Conservation (phyloP, 2,113 vertebrate species). For the Bos indicus region DNA sequence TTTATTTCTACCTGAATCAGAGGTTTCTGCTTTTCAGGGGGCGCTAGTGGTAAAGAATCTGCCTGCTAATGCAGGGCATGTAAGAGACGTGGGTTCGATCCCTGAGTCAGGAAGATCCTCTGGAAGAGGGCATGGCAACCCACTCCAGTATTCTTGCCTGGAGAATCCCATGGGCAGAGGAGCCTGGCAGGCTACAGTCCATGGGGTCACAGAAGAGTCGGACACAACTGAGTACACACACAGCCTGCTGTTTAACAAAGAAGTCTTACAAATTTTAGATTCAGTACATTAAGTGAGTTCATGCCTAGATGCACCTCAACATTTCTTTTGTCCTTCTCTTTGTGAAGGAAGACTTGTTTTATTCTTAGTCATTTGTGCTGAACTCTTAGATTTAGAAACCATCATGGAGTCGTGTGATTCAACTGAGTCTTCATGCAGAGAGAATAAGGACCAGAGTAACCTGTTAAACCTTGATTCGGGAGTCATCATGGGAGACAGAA, state of each 20-base stretch:
- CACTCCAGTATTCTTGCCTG: not conserved
- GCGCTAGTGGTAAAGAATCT: not conserved
- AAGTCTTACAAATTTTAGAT: not conserved
- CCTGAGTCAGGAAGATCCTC: not conserved
- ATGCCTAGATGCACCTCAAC: not conserved
- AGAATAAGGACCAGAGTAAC: no score
- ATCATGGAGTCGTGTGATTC: not conserved
- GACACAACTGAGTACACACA: not conserved
- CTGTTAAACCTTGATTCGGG: not conserved
- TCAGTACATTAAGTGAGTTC: not conserved
- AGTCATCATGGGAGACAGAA: not conserved
- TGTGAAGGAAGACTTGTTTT: not conserved
- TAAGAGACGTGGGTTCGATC: not conserved
- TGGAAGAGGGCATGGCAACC: not conserved
- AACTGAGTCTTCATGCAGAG: accelerated
- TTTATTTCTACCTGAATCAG: not conserved
- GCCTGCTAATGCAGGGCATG: not conserved
- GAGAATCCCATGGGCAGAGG: not conserved
- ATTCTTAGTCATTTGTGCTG: not conserved
- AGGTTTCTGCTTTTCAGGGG: not conserved
- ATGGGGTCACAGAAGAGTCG: not conserved
- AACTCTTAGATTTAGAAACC: not conserved
- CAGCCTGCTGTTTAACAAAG: not conserved
- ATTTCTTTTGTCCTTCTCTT: not conserved
- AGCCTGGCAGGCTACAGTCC: not conserved